Evolutionary conservation across 2,888 invertebrate species (phyloP), one percentile per base, ranked within the genome.

Genomic region (Melanotus villosus): DNA sequence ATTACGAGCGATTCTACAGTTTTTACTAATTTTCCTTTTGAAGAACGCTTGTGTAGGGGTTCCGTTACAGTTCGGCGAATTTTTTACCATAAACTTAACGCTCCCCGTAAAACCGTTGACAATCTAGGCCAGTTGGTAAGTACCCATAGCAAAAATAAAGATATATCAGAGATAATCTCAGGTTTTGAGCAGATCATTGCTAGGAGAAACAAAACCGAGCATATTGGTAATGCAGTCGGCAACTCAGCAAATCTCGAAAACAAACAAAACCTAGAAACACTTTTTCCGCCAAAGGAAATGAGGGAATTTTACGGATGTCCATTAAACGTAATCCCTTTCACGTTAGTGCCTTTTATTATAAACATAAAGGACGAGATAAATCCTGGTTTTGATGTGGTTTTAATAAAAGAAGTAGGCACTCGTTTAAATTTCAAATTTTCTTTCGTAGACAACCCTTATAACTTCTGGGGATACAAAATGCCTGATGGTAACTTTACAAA

Each of bases 401-500:
- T 75, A 7, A 19, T 75, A 9, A 64, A 56, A 16, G 75, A 73
- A 65, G 43, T 77, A 1, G 30, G 56, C 2, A 58, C 62, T 26
- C 18, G 41, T 18, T 34, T 77, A 23, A 76, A 78, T 18, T 76
- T 76, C 64, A 63, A 72, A 0, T 59, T 75, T 12, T 21, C 45
- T 26, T 73, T 64, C 23, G 38, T 77, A 1, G 6, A 50, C 0
- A 64, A 73, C 10, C 26, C 65, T 14, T 32, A 32, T 12, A 1
- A 1, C 6, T 4, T 6, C 10, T 52, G 52, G 52, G 52, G 52
- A 9, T 64, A 65, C 36, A 81, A 85, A 67, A 77, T 82, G n/a
- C 47, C 73, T 12, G 72, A 80, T 32, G 86, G 86, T 0, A 76
- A 79, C 4, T 90, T 89, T 88, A 84, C 68, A 5, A 30, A 64